Percentiles rank a stretch among this genome's conserved stretches.
Evolutionary conservation across 1,140 invertebrate genomes (phyloP).

Genomic region (Camponotus vicinus): DNA sequence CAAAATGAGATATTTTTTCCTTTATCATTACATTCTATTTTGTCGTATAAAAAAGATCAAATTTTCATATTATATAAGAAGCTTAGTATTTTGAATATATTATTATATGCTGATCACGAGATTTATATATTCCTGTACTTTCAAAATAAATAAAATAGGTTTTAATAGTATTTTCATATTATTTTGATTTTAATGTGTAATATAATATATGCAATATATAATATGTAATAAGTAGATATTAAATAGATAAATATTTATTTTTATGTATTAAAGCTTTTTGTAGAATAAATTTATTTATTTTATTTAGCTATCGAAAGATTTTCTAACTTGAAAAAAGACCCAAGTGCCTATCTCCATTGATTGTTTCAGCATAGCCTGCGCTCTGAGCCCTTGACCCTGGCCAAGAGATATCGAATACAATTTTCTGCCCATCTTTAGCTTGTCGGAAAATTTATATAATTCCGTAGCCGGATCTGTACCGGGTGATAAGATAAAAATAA

Average conservation of each 20-base stretch:
- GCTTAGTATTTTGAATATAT: no score
- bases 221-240: no score
- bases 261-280: background rate
- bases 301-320: background rate
- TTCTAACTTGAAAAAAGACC: constrained; percentile 88
- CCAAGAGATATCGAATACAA: constrained; percentile 90
- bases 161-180: no score
- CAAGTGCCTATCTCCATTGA: constrained; percentile 88
- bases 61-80: background rate
- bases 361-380: constrained; percentile 88
- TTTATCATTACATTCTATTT: background rate
- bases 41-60: background rate
- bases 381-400: constrained; percentile 90
- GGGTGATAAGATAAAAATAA: constrained; percentile 91
- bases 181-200: no score
- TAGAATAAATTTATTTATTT: background rate
- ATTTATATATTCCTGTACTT: no score
- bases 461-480: constrained; percentile 91
- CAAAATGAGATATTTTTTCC: background rate
- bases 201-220: no score
- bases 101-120: no score
- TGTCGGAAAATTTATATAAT: constrained; percentile 89
- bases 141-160: no score
- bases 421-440: constrained; percentile 86
- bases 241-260: background rate